Conservation (phyloP, 2,797 vertebrate genomes). For the Brachymystax lenok region DNA sequence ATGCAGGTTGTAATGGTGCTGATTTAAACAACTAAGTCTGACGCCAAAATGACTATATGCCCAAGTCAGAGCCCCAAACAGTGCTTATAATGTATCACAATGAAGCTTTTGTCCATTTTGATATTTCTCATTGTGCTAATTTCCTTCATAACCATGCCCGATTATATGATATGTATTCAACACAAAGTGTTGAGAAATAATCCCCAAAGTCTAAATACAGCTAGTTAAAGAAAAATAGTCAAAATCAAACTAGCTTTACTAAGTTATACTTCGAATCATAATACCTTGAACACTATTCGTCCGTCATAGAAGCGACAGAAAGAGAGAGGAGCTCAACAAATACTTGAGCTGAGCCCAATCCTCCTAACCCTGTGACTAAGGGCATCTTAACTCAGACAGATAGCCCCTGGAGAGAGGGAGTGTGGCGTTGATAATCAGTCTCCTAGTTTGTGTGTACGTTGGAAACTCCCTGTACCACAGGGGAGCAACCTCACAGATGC, state of each 20-base stretch:
- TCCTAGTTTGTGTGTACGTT: constrained; percentile 30
- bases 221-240: background rate
- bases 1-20: constrained; percentile 42
- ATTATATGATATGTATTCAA: constrained; percentile 37
- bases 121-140: constrained; percentile 52
- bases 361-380: constrained; percentile 59
- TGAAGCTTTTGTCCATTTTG: constrained; percentile 49
- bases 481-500: constrained; percentile 39
- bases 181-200: background rate
- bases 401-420: constrained; percentile 56
- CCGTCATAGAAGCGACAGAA: background rate
- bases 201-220: background rate
- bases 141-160: constrained; percentile 38
- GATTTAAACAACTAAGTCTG: constrained; percentile 58
- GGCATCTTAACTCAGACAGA: constrained; percentile 59
- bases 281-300: background rate
- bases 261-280: background rate
- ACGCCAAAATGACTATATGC: constrained; percentile 51
- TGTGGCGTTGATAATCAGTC: constrained; percentile 66
- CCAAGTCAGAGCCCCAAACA: constrained; percentile 45
- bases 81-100: constrained; percentile 51
- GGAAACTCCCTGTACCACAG: constrained; percentile 46
- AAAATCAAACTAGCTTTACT: background rate
- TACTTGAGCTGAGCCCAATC: constrained; percentile 24
- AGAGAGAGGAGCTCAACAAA: constrained; percentile 16